phyloP scores from a whole-genome alignment of 2,797 vertebrate genomes.

The Scomberomorus guttatus region DNA sequence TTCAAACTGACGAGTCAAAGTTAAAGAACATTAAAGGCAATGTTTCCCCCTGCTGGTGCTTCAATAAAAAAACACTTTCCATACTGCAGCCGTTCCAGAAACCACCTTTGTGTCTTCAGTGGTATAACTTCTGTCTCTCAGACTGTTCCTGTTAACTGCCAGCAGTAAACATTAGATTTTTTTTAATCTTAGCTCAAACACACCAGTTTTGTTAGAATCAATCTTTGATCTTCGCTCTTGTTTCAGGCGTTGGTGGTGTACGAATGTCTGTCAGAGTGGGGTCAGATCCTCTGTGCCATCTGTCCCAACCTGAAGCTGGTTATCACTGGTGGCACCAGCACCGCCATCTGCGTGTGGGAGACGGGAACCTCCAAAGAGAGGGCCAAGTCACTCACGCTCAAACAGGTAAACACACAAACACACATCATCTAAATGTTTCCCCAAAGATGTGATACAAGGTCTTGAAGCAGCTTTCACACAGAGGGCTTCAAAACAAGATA shows the following conservation, averaged over 20 bases:
- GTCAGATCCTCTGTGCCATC: conserved; percentile 95
- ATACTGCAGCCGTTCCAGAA: neutral
- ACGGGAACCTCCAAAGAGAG: conserved; percentile 95
- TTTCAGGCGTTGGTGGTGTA: conserved; percentile 94
- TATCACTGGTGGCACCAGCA: conserved; percentile 95
- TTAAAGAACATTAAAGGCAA: neutral
- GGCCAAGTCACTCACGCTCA: conserved; percentile 92
- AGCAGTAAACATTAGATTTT: too few species aligned
- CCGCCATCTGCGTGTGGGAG: conserved; percentile 97
- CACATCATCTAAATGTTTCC: too few species aligned
- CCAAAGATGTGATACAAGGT: neutral
- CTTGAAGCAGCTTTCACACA: too few species aligned
- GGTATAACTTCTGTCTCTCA: neutral
- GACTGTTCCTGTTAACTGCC: too few species aligned
- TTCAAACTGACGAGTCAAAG: conserved; percentile 8
- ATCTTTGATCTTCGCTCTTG: neutral
- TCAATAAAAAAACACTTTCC: neutral
- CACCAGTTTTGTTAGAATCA: too few species aligned
- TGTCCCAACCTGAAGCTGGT: conserved; percentile 96
- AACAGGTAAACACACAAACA: conserved; percentile 89
- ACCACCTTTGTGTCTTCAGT: neutral
- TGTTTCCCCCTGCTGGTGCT: conserved; percentile 62
- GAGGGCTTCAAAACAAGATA: neutral
- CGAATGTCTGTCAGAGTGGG: conserved; percentile 97
- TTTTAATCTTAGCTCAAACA: too few species aligned